Evolutionary conservation across 2,888 invertebrate species (phyloP).

Genomic region (Plagiodera versicolora): DNA sequence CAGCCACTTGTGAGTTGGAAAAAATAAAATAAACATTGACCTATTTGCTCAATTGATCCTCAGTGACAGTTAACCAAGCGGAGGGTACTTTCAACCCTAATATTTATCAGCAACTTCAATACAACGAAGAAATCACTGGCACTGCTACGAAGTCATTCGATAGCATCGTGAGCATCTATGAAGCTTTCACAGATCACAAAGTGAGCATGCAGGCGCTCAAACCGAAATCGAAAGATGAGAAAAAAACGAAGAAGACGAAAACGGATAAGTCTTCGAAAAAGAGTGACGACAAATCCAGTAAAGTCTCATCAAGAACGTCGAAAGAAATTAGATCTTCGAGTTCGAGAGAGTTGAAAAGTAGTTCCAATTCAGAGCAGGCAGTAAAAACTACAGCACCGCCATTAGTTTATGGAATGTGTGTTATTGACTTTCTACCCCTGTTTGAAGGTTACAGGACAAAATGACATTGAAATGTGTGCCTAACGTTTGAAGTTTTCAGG

Average conservation of each 20-base stretch:
- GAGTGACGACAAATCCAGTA: background rate
- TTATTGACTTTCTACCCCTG: slow-evolving; percentile 39
- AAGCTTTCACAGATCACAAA: slow-evolving; percentile 40
- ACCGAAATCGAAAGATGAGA: background rate
- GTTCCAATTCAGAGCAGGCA: background rate
- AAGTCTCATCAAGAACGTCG: slow-evolving; percentile 13
- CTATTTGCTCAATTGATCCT: slow-evolving; percentile 4
- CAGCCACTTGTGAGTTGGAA: slow-evolving; percentile 30
- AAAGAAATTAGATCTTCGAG: slow-evolving; percentile 10
- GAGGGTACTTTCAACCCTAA: slow-evolving; percentile 35
- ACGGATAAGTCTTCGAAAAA: background rate
- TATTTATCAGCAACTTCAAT: slow-evolving; percentile 35
- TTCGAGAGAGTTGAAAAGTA: slow-evolving; percentile 1
- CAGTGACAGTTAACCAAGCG: slow-evolving; percentile 42
- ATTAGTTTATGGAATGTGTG: slow-evolving; percentile 37
- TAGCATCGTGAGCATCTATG: slow-evolving; percentile 43
- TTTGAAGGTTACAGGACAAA: too few relatives aligned
- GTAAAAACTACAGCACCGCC: background rate
- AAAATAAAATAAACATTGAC: background rate
- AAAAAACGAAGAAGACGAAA: background rate
- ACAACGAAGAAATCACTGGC: slow-evolving; percentile 17
- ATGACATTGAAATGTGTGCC: too few relatives aligned
- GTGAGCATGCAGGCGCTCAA: slow-evolving; percentile 19
- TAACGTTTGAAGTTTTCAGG: too few relatives aligned
- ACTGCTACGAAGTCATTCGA: slow-evolving; percentile 22